These are phyloP conservation scores for Tympanoctomys barrerae DNA, from an alignment of 2,797 vertebrate genomes.

Conservation along the genomic window DNA sequence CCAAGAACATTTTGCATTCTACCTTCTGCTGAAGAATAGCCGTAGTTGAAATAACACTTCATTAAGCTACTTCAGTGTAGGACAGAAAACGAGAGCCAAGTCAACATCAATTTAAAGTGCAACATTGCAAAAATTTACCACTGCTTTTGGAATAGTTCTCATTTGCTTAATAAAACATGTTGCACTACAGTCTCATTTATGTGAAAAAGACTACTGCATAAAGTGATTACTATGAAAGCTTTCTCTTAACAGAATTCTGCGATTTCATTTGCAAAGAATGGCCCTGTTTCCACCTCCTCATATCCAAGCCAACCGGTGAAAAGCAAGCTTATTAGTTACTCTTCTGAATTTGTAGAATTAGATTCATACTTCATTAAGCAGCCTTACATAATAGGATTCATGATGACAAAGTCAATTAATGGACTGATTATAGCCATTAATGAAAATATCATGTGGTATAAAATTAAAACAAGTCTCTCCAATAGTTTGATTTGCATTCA, in stretches of 20 bases:
- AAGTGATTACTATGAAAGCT: slow-evolving; percentile 16
- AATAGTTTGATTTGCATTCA: neutral
- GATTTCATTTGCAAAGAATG: slow-evolving; percentile 9
- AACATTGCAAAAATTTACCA: neutral
- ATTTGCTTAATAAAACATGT: slow-evolving; percentile 41
- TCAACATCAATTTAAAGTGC: neutral
- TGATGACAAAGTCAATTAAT: neutral
- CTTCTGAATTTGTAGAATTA: slow-evolving; percentile 7
- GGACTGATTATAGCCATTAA: neutral
- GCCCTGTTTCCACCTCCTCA: neutral
- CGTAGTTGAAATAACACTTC: neutral
- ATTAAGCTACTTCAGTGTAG: neutral
- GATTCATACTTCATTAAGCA: neutral
- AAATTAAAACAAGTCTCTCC: neutral
- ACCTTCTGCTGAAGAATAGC: neutral
- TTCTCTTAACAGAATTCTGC: slow-evolving; percentile 25
- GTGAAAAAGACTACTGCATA: neutral
- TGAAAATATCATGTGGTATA: neutral
- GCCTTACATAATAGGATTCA: neutral
- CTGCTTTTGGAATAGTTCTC: neutral
- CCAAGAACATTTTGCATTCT: neutral
- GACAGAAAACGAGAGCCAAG: neutral
- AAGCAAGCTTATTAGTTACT: neutral
- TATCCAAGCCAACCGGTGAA: neutral
- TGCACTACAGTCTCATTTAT: neutral